Percentiles rank a stretch among this genome's conserved stretches.
These are phyloP conservation scores for Electrona antarctica DNA, from an alignment of 2,113 vertebrate species.

Conservation along the genomic window DNA sequence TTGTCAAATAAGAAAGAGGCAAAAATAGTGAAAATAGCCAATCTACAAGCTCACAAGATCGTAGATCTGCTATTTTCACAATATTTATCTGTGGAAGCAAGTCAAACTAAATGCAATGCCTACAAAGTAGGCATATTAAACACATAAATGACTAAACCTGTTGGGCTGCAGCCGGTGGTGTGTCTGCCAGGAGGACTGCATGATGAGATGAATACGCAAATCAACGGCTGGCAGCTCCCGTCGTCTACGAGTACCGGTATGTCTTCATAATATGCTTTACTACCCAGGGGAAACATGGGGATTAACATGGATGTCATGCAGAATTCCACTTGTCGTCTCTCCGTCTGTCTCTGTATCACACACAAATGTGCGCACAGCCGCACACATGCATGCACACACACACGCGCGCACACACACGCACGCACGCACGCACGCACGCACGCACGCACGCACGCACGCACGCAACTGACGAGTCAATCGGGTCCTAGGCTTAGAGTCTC, in stretches of 20 bases:
- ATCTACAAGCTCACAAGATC: too few species aligned
- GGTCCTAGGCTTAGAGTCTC: not conserved
- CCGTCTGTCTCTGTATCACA: not conserved
- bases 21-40: too few species aligned
- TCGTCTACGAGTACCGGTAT: slow-evolving; percentile 41
- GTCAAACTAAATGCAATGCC: too few species aligned
- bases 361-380: too few species aligned
- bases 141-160: slow-evolving; percentile 37
- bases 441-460: not conserved
- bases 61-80: too few species aligned
- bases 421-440: too few species aligned
- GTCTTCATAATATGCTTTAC: slow-evolving; percentile 10
- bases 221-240: slow-evolving; percentile 29
- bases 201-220: slow-evolving; percentile 27
- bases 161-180: slow-evolving; percentile 19
- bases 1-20: too few species aligned
- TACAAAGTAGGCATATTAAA: slow-evolving; percentile 10
- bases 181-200: slow-evolving; percentile 45
- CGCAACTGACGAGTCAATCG: not conserved
- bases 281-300: slow-evolving; percentile 29
- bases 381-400: too few species aligned
- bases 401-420: not conserved
- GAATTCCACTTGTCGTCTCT: slow-evolving; percentile 15
- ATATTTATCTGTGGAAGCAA: too few species aligned
- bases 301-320: slow-evolving; percentile 40